Percentiles rank a stretch among this genome's conserved stretches.
Conservation (phyloP, 2,113 vertebrate genomes). For the Zeus faber region DNA sequence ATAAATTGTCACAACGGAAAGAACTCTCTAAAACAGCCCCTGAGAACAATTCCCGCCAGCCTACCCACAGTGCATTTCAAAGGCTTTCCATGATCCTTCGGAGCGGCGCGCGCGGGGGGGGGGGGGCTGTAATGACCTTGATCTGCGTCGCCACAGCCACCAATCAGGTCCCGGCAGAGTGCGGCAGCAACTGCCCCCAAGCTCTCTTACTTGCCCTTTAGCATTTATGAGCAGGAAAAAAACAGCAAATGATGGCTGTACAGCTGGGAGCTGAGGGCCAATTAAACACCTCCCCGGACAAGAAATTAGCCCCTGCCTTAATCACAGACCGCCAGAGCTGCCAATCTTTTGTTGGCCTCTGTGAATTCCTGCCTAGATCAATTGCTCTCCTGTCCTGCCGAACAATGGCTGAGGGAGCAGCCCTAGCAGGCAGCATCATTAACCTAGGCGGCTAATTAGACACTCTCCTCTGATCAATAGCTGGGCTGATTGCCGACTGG, state of each 20-base stretch:
- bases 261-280: slow-evolving; percentile 56
- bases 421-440: slow-evolving; percentile 60
- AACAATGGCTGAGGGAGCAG: slow-evolving; percentile 54
- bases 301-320: slow-evolving; percentile 64
- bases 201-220: slow-evolving; percentile 30
- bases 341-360: slow-evolving; percentile 65
- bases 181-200: slow-evolving; percentile 12
- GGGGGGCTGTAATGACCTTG: slow-evolving; percentile 38
- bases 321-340: slow-evolving; percentile 64
- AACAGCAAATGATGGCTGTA: slow-evolving; percentile 44
- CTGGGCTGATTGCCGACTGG: slow-evolving; percentile 64
- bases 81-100: slow-evolving; percentile 26
- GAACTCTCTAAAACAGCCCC: not conserved
- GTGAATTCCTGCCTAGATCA: slow-evolving; percentile 62
- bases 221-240: slow-evolving; percentile 42
- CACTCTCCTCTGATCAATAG: slow-evolving; percentile 71
- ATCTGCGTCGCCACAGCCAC: slow-evolving; percentile 19
- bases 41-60: not conserved
- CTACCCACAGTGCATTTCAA: slow-evolving; percentile 25
- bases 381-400: slow-evolving; percentile 56
- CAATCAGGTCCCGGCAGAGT: slow-evolving; percentile 25
- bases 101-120: not conserved
- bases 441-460: slow-evolving; percentile 71
- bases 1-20: slow-evolving; percentile 21
- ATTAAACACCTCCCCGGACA: slow-evolving; percentile 64